phyloP scores from a whole-genome alignment of 2,797 vertebrate genomes.

The Enteromius paludinosus region DNA sequence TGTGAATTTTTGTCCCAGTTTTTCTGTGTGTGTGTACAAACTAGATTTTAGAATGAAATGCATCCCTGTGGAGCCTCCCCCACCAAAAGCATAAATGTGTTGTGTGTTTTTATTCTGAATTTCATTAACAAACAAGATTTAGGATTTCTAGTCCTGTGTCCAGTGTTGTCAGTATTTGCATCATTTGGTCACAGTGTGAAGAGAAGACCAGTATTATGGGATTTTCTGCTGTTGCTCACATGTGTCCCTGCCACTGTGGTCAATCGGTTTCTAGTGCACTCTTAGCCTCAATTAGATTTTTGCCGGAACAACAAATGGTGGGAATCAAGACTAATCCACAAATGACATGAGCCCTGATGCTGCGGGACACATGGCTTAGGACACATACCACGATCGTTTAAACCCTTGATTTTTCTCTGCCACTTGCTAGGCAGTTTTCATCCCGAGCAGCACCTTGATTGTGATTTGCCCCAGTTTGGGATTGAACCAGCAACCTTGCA shows the following conservation, averaged over 20 bases:
- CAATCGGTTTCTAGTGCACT: neutral
- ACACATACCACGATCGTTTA: neutral
- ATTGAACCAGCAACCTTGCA: neutral
- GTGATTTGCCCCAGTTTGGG: neutral
- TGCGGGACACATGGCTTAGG: conserved; percentile 9
- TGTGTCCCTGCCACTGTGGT: neutral
- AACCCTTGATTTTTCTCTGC: conserved; percentile 54
- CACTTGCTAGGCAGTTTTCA: neutral
- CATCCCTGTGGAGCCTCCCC: neutral
- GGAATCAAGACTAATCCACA: neutral
- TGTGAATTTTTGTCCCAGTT: neutral
- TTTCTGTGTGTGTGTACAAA: neutral
- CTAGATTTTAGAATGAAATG: conserved; percentile 4
- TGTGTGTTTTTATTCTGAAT: neutral
- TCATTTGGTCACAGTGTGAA: neutral
- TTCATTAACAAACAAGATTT: neutral
- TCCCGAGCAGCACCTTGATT: neutral
- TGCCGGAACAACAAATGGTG: neutral
- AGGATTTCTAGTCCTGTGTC: neutral
- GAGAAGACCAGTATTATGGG: too few relatives aligned
- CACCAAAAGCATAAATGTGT: neutral
- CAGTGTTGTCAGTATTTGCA: neutral
- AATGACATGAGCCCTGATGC: conserved; percentile 1
- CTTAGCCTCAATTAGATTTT: neutral
- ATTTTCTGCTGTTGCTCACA: conserved; percentile 4